phyloP scores from a whole-genome alignment of 1,140 invertebrate genomes.

The Aphaenogaster ashmeadi region DNA sequence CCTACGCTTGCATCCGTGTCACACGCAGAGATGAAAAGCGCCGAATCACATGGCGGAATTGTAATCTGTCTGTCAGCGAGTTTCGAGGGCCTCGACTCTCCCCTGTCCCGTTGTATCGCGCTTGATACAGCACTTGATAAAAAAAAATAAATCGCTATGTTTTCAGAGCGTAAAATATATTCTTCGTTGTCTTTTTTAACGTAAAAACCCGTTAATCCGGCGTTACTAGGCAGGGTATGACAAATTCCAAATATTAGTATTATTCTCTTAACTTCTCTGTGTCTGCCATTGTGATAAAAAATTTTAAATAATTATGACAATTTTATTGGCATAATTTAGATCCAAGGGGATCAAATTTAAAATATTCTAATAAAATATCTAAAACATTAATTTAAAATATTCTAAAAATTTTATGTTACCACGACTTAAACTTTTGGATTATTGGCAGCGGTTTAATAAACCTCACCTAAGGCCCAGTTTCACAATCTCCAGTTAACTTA shows the following conservation, averaged over 20 bases:
- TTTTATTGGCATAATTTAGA: not conserved
- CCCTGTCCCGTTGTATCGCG: not conserved
- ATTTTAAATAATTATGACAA: not conserved
- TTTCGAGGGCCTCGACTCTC: not conserved
- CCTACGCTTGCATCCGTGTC: not conserved
- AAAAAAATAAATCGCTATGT: not conserved
- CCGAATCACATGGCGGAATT: not conserved
- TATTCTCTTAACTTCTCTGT: not conserved
- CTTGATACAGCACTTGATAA: not conserved
- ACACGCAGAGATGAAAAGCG: not conserved
- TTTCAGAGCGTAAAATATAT: not conserved
- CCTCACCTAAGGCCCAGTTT: no score
- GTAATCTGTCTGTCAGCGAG: not conserved
- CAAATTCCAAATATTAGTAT: not conserved
- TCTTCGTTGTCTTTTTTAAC: not conserved
- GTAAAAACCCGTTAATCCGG: not conserved
- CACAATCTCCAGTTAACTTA: no score
- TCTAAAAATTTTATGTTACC: not conserved
- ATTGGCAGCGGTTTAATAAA: not conserved
- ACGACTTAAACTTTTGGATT: not conserved
- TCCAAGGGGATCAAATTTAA: not conserved
- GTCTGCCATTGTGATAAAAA: not conserved
- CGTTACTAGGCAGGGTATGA: not conserved
- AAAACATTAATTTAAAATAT: not conserved
- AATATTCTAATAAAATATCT: not conserved